Evolutionary conservation across 2,888 invertebrate species (phyloP).

Genomic region (Agrochola circellaris): DNA sequence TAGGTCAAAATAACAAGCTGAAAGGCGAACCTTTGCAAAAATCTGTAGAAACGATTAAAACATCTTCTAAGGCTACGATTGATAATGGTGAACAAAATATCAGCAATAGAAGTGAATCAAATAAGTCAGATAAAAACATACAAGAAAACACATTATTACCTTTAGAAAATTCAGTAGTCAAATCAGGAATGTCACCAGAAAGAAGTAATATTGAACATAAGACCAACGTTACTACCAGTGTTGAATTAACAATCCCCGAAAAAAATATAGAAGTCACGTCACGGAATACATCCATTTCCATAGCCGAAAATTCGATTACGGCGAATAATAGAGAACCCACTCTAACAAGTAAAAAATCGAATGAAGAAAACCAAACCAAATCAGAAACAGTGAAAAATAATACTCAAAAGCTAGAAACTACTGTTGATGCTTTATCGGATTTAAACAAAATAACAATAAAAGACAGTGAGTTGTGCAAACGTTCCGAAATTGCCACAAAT

Average conservation of each 20-base stretch:
- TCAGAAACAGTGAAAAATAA: slow-evolving; percentile 7
- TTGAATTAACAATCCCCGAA: background rate
- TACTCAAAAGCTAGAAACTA: background rate
- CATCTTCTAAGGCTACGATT: background rate
- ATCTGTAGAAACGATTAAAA: background rate
- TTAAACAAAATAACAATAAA: background rate
- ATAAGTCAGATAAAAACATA: slow-evolving; percentile 1
- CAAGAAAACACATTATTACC: background rate
- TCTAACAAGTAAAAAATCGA: background rate
- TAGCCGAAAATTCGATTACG: background rate
- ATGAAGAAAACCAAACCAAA: background rate
- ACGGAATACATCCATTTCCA: background rate
- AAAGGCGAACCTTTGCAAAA: background rate
- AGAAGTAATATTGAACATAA: background rate
- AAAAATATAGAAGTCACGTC: background rate
- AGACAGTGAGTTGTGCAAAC: background rate
- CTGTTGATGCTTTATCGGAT: background rate
- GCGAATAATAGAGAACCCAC: background rate
- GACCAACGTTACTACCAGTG: background rate
- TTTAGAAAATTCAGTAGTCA: background rate
- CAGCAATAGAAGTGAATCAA: background rate
- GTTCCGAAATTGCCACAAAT: background rate
- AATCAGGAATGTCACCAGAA: background rate
- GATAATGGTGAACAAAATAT: background rate
- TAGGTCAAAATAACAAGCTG: background rate